phyloP scores from a whole-genome alignment of 2,888 invertebrate genomes.

The Athalia cordata region DNA sequence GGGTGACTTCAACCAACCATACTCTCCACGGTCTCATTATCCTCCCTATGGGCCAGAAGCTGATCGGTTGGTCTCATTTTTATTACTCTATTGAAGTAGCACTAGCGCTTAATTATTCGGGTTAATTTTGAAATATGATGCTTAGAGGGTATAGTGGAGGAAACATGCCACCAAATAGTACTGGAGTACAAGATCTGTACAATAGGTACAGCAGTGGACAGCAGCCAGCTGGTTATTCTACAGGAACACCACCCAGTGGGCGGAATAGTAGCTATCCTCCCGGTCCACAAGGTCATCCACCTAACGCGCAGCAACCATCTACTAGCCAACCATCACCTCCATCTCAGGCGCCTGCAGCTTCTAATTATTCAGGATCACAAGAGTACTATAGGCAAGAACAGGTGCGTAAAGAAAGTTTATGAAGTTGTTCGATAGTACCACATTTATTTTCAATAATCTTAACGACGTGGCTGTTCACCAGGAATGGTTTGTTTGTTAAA shows the following conservation, averaged over 20 bases:
- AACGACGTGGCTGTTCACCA: too few species aligned
- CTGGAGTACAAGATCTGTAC: conserved; percentile 71
- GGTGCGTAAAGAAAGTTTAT: conserved; percentile 72
- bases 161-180: conserved; percentile 68
- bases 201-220: conserved; percentile 71
- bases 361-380: conserved; percentile 71
- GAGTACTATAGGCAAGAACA: conserved; percentile 76
- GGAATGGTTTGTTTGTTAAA: conserved; percentile 50
- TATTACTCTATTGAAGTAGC: conserved; percentile 15
- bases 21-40: conserved; percentile 73
- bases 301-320: conserved; percentile 77
- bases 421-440: conserved; percentile 37
- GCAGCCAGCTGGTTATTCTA: conserved; percentile 66
- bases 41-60: conserved; percentile 73
- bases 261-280: conserved; percentile 76
- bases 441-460: neutral
- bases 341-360: conserved; percentile 82
- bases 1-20: conserved; percentile 74
- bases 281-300: conserved; percentile 75
- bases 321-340: conserved; percentile 87
- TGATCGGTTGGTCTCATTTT: conserved; percentile 62
- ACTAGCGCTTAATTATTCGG: neutral
- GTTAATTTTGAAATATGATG: conserved; percentile 39
- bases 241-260: conserved; percentile 64
- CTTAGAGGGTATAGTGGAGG: conserved; percentile 71